Evolutionary conservation across 2,797 vertebrate genomes (phyloP).

Genomic region (Cercopithecus mitis): DNA sequence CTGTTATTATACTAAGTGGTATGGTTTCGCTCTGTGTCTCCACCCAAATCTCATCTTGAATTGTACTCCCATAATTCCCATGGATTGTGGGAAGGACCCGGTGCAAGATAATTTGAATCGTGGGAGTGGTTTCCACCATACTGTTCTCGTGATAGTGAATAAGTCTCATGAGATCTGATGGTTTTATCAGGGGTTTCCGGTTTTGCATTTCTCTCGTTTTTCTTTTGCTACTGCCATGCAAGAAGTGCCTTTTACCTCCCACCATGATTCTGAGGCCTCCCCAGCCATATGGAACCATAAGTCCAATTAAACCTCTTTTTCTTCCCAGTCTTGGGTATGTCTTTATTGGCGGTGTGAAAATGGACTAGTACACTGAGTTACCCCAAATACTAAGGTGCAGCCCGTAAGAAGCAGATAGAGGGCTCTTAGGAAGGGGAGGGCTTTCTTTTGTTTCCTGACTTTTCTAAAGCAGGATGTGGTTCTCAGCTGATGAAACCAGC

Average conservation of each 20-base stretch:
- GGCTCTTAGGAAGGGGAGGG: rapidly evolving
- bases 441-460: not conserved
- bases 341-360: not conserved
- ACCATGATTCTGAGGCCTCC: not conserved
- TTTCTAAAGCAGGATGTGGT: not conserved
- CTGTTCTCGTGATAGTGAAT: not conserved
- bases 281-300: not conserved
- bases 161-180: not conserved
- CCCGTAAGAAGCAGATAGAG: not conserved
- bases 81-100: not conserved
- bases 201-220: not conserved
- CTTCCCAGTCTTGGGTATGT: not conserved
- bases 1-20: not conserved
- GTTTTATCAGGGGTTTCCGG: rapidly evolving
- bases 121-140: not conserved
- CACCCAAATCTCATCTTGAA: not conserved
- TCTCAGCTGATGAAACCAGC: not conserved
- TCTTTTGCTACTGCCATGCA: not conserved
- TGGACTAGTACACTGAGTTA: not conserved
- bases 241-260: not conserved
- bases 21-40: not conserved
- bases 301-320: not conserved
- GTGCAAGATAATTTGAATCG: not conserved
- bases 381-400: not conserved
- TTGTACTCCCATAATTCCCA: not conserved